These are phyloP conservation scores for Pteronotus mesoamericanus DNA, from an alignment of 2,797 vertebrate species.

Conservation along the genomic window DNA sequence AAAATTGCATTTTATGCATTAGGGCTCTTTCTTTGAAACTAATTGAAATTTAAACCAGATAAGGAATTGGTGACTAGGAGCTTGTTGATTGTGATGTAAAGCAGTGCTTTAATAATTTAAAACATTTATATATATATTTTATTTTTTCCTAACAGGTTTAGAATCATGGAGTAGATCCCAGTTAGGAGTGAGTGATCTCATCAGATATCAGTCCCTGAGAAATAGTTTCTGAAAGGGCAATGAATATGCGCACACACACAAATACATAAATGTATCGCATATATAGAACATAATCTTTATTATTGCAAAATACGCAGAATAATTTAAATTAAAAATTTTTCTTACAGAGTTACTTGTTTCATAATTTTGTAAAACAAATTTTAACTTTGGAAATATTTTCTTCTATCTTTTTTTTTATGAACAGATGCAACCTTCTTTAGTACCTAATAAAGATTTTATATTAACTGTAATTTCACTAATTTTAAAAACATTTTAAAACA, in stretches of 20 bases:
- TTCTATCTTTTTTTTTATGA: not conserved
- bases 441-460: not conserved
- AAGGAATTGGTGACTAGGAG: not conserved
- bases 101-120: conserved; percentile 31
- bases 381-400: conserved; percentile 23
- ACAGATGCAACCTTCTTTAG: not conserved
- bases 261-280: not conserved
- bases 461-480: not conserved
- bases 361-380: conserved; percentile 6
- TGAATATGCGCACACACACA: not conserved
- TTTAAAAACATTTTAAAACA: not conserved
- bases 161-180: not conserved
- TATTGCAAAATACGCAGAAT: not conserved
- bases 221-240: not conserved
- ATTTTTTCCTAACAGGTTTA: conserved; percentile 40
- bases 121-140: not conserved
- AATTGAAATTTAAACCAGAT: conserved; percentile 22
- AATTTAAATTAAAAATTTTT: not conserved
- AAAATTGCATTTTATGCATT: not conserved
- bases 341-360: not conserved
- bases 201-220: not conserved
- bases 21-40: not conserved
- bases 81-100: conserved; percentile 3
- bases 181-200: not conserved
- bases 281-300: not conserved